Evolutionary conservation across 2,888 invertebrate genomes (phyloP), one percentile per base, ranked within the genome.

Genomic region (Pyrochroa serraticornis): DNA sequence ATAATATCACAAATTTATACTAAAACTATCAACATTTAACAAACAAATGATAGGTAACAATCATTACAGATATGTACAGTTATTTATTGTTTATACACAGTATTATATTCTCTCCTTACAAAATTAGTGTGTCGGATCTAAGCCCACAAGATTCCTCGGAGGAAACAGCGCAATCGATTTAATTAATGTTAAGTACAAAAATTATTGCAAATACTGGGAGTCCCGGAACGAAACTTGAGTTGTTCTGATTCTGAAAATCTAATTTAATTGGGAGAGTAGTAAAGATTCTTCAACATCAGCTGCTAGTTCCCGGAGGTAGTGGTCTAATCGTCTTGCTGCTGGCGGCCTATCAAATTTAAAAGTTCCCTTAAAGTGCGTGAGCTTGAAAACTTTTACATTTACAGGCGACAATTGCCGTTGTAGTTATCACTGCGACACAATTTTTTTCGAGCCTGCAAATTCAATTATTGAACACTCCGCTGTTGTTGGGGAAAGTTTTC

Each of bases 1-100:
- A 64, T 66, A 62, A 63, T 66, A 66, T 66, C 66, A 66, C 66
- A 66, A 66, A 66, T 60, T 58, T 63, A 42, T 53, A 35, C 66
- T 66, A 66, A 54, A 59, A 44, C 62, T 63, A 63, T 65, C 51
- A 65, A 62, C 63, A 65, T 60, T 63, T 45, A 62, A 62, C 59
- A 57, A 65, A 57, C 49, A 58, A 63, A 65, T 54, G 44, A 59
- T 61, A 55, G 56, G 45, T 41, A 60, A 60, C 58, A 60, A 56
- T 63, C 43, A 44, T 53, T 58, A 61, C 59, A 63, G 53, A 58
- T 65, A 65, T 65, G 58, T 65, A 65, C 65, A 65, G 36, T 41
- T 14, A 32, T 41, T 50, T 42, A 14, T 43, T 43, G 31, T 43
- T 31, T 43, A 31, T 43, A 43, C 31, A 38, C 22, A 14, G 3